Evolutionary conservation across 2,797 vertebrate genomes (phyloP), one percentile per base, ranked within the genome.

Genomic region (Enteromius viviparus): DNA sequence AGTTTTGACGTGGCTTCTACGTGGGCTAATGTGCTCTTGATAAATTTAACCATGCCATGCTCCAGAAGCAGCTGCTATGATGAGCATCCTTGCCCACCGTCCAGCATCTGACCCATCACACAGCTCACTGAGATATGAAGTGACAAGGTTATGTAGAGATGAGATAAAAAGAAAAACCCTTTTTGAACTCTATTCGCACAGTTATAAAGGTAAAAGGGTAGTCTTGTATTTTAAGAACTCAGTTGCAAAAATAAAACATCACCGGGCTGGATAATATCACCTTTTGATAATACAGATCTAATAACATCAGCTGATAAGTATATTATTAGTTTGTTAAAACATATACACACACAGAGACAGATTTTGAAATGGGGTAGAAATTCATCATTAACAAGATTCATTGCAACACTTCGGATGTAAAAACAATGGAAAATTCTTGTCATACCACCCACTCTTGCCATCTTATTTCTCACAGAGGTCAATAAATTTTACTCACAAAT

Each of bases 401-500:
- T 40, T 34, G 26, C 6, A 62, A 80, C 37, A 71, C 37, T 68
- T 42, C 75, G 71, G 51, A 77, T 53, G 68, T 81, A 47, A 76
- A 81, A 79, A 76, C n/a, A 76, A 45, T 75, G 29, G 34, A 45
- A 47, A 74, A 84, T 64, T 58, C 26, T 32, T 81, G 83, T 79
- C 58, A 83, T 78, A 34, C 58, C 79, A 71, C 81, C 79, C 66
- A 70, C 68, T 49, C 69, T 74, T 70, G 75, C 51, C 62, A 80
- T 75, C 49, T 65, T 80, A 19, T 83, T 84, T 82, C 32, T 83
- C 76, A 76, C 37, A 84, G 71, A 82, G 84, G 82, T 87, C 86
- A 85, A 88, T 77, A 84, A 81, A 76, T 84, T 85, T 78, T 85
- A 75, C 75, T 80, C 53, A 81, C 71, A 76, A 83, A 89, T 87